Evolutionary conservation across 2,797 vertebrate species (phyloP).

Genomic region (Poecilia picta): DNA sequence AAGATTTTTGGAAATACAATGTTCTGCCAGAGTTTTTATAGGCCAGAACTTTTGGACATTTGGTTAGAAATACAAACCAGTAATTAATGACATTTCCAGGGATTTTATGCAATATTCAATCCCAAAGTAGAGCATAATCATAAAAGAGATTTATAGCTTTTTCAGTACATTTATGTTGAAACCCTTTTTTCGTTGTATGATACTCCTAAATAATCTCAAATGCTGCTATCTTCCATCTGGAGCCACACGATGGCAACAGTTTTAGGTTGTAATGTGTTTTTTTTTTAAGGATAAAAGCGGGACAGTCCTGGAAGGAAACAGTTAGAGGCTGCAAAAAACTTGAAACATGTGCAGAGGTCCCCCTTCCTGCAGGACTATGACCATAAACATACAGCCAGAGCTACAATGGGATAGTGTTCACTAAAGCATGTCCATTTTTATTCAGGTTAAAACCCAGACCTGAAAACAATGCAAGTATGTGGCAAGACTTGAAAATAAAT

Average conservation of each 20-base stretch:
- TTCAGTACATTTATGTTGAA: not conserved
- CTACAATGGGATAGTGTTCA: not conserved
- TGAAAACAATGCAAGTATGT: not conserved
- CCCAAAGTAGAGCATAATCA: not conserved
- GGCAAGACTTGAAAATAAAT: not conserved
- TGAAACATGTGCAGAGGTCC: not conserved
- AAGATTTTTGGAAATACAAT: not conserved
- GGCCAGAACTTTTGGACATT: not conserved
- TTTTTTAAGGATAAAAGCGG: not conserved
- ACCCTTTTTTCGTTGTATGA: not conserved
- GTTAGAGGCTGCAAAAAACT: not conserved
- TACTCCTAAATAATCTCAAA: not conserved
- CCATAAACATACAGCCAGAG: not conserved
- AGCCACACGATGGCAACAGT: not conserved
- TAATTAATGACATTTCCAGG: not conserved
- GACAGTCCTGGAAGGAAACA: not conserved
- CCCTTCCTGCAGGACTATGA: not conserved
- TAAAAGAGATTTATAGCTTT: not conserved
- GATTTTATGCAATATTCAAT: not conserved
- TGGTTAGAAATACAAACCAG: not conserved
- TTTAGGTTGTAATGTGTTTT: not conserved
- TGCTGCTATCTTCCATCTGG: not conserved
- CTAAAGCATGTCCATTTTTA: not conserved
- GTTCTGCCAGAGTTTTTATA: not conserved
- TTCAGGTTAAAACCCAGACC: not conserved